A percentile compares a stretch with the other conserved stretches of the same genome.
Evolutionary conservation across 1,140 invertebrate genomes (phyloP).

Genomic region (Ruditapes philippinarum): DNA sequence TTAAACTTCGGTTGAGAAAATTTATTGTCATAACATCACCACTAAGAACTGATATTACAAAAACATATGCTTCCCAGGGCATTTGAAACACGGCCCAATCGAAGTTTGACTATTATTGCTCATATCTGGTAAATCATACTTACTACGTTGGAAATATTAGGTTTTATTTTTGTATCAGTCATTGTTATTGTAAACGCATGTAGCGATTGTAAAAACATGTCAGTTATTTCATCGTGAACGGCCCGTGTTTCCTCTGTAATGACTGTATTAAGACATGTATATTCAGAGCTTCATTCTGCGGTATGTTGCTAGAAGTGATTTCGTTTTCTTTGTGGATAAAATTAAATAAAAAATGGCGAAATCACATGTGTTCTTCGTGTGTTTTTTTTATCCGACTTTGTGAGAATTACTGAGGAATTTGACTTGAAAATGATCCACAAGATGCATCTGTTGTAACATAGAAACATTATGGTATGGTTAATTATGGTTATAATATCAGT

Average conservation of each 20-base stretch:
- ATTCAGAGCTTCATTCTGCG: slow-evolving; percentile 61
- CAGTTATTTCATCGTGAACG: not conserved
- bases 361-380: slow-evolving; percentile 29
- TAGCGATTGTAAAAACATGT: slow-evolving; percentile 17
- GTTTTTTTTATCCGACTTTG: not conserved
- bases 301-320: slow-evolving; percentile 61
- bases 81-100: slow-evolving; percentile 20
- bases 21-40: not conserved
- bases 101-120: slow-evolving; percentile 9
- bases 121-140: not conserved
- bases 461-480: no score
- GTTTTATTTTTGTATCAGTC: slow-evolving; percentile 2
- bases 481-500: no score
- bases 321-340: slow-evolving; percentile 54
- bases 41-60: no score
- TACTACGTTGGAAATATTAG: no score
- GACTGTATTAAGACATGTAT: slow-evolving; percentile 20
- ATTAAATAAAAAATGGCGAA: slow-evolving; percentile 59
- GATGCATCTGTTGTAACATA: no score
- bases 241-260: slow-evolving; percentile 27
- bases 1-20: slow-evolving; percentile 12
- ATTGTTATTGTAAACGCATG: slow-evolving; percentile 32
- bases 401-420: no score
- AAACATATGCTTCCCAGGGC: slow-evolving; percentile 19
- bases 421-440: no score